phyloP scores from a whole-genome alignment of 1,140 invertebrate genomes.

The Globodera rostochiensis region DNA sequence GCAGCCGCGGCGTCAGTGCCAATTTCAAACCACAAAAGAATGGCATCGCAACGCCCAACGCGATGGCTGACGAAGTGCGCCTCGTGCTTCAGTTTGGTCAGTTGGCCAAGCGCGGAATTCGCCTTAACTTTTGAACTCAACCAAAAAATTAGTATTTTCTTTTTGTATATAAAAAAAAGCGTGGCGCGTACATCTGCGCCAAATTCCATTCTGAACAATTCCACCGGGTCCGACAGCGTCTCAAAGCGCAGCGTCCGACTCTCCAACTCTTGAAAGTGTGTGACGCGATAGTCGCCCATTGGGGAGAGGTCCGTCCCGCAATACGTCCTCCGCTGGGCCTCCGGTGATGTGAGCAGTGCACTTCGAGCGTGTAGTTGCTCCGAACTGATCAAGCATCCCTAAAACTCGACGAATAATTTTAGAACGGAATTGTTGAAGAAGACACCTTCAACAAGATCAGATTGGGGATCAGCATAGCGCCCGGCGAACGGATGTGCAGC shows the following conservation, averaged over 20 bases:
- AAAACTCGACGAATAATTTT: neutral
- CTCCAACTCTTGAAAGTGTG: constrained; percentile 39
- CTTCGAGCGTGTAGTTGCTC: constrained; percentile 25
- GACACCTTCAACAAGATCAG: constrained; percentile 1
- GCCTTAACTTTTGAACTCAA: constrained; percentile 6
- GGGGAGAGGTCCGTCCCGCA: constrained; percentile 35
- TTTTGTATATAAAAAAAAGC: no score
- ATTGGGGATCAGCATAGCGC: constrained; percentile 25
- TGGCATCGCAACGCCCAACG: constrained; percentile 22
- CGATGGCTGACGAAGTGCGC: neutral
- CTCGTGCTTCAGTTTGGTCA: constrained; percentile 23
- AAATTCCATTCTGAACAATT: constrained; percentile 34
- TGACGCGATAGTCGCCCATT: constrained; percentile 27
- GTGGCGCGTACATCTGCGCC: neutral
- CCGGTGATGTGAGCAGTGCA: constrained; percentile 14
- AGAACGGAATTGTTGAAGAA: neutral
- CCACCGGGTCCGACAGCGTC: constrained; percentile 28
- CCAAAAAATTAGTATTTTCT: no score
- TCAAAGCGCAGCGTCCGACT: constrained; percentile 30
- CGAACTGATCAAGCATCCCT: constrained; percentile 32
- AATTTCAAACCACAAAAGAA: constrained; percentile 34
- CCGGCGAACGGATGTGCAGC: constrained; percentile 25
- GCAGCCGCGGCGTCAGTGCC: neutral
- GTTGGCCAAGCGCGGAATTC: constrained; percentile 18
- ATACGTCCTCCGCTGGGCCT: constrained; percentile 17